Conservation (phyloP, 2,113 vertebrate species). For the Aegithalos caudatus region DNA sequence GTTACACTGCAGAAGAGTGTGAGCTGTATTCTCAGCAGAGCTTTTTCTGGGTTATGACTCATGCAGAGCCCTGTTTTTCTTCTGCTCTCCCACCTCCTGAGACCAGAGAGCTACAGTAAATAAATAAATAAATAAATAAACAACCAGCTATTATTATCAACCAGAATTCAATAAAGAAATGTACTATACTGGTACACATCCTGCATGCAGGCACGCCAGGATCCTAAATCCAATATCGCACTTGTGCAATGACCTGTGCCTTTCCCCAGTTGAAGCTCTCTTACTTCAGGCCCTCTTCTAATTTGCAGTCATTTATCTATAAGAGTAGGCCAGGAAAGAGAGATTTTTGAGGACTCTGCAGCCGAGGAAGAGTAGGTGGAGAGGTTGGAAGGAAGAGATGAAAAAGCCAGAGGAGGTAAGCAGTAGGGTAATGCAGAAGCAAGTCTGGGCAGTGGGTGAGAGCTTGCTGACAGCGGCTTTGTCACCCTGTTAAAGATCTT, state of each 20-base stretch:
- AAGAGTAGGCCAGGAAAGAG: not conserved
- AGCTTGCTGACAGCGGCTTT: not conserved
- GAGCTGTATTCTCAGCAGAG: not conserved
- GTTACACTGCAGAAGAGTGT: not conserved
- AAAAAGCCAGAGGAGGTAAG: not conserved
- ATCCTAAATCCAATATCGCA: not conserved
- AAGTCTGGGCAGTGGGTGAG: not conserved
- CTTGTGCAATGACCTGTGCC: not conserved
- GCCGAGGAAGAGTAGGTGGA: not conserved
- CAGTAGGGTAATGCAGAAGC: not conserved
- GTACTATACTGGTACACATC: not conserved
- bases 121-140: not conserved
- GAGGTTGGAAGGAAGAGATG: not conserved
- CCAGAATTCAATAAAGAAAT: not conserved
- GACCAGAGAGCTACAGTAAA: not conserved
- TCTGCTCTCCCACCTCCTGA: not conserved
- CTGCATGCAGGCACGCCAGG: not conserved
- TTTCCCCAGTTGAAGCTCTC: not conserved
- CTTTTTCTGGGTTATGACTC: conserved; percentile 47
- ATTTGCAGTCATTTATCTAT: not conserved
- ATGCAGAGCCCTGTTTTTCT: not conserved
- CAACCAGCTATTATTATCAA: not conserved
- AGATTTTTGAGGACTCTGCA: not conserved
- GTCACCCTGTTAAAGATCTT: not conserved
- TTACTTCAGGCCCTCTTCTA: not conserved